A percentile compares a stretch with the other conserved stretches of the same genome.
Evolutionary conservation across 2,797 vertebrate species (phyloP).

Genomic region (Arctocebus calabarensis): DNA sequence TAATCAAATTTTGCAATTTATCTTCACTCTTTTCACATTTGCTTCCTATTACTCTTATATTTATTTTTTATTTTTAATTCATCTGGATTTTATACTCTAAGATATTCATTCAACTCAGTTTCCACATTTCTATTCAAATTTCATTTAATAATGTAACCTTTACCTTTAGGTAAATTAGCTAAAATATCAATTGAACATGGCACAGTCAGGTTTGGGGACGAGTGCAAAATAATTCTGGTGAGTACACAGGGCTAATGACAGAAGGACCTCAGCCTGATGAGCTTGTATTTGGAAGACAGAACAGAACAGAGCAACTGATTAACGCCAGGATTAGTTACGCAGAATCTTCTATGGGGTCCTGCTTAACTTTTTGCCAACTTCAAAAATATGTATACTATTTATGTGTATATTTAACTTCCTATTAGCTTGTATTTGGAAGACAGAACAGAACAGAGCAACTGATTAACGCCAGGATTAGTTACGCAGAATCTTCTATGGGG

Average conservation of each 20-base stretch:
- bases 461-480: not conserved
- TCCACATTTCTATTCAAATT: not conserved
- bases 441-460: fast-evolving
- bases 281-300: not conserved
- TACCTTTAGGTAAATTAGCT: not conserved
- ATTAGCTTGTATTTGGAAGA: not conserved
- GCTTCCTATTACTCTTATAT: not conserved
- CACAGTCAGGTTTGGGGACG: not conserved
- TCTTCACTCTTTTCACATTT: not conserved
- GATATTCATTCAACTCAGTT: not conserved
- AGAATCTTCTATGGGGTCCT: not conserved
- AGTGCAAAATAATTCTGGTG: not conserved
- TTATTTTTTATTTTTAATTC: not conserved
- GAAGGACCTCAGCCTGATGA: not conserved
- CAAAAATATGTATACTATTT: not conserved
- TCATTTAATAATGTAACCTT: not conserved
- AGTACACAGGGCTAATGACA: not conserved
- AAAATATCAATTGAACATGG: not conserved
- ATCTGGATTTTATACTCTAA: not conserved
- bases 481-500: not conserved
- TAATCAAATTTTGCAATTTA: not conserved
- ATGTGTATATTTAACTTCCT: not conserved
- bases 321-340: fast-evolving
- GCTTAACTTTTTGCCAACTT: not conserved
- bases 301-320: fast-evolving